phyloP scores from a whole-genome alignment of 2,797 vertebrate species.

The Onychomys torridus region DNA sequence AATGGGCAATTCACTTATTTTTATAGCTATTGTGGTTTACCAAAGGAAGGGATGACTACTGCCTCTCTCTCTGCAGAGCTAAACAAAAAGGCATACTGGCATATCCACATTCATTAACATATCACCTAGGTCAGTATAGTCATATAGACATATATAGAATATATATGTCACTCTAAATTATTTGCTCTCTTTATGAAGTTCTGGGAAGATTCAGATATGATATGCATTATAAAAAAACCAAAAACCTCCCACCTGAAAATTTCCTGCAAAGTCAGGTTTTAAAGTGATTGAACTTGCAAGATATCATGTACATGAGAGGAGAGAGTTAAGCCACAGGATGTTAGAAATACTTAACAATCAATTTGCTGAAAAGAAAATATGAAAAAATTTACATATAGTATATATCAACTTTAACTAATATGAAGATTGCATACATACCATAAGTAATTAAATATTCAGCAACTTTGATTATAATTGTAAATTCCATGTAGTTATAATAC shows the following conservation, averaged over 20 bases:
- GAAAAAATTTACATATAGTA: background rate
- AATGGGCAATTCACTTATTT: background rate
- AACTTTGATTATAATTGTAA: background rate
- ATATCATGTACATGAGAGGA: background rate
- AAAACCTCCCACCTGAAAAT: background rate
- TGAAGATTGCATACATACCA: background rate
- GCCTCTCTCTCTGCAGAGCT: background rate
- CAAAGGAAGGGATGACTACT: background rate
- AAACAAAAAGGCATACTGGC: background rate
- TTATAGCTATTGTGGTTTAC: background rate
- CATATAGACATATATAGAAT: conserved; percentile 19
- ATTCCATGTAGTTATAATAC: background rate
- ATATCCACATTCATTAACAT: background rate
- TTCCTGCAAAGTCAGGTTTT: background rate
- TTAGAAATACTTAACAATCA: conserved; percentile 6
- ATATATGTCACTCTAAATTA: background rate
- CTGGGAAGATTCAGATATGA: background rate
- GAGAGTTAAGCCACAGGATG: background rate
- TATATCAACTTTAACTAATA: conserved; percentile 18
- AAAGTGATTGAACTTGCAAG: conserved; percentile 1
- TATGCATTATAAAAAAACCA: background rate
- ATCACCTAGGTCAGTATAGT: conserved; percentile 8
- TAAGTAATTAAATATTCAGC: background rate
- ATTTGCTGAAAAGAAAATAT: background rate
- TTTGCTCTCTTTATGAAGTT: background rate